These are phyloP conservation scores for Eupristina koningsbergeri DNA, from an alignment of 1,140 invertebrate genomes.

Conservation along the genomic window DNA sequence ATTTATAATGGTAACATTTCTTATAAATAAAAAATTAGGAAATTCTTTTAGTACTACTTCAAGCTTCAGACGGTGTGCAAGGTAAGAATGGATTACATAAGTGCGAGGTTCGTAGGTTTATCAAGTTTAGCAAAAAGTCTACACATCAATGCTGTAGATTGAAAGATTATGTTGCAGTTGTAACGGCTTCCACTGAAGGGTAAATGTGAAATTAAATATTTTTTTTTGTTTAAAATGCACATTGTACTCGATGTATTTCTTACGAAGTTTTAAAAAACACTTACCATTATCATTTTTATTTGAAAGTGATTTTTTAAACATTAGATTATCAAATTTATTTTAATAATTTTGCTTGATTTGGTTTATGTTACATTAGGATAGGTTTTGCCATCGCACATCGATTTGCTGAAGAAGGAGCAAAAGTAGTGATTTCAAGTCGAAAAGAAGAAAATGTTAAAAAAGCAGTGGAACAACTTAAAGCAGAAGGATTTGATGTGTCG, in stretches of 20 bases:
- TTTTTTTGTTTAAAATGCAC: too few relatives aligned
- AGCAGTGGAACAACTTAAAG: constrained; percentile 83
- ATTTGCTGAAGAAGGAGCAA: constrained; percentile 90
- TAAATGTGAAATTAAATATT: constrained; percentile 63
- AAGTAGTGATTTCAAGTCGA: constrained; percentile 92
- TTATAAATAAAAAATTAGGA: too few relatives aligned
- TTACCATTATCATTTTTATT: too few relatives aligned
- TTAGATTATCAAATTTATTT: too few relatives aligned
- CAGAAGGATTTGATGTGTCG: constrained; percentile 79
- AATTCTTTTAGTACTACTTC: too few relatives aligned
- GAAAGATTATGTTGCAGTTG: constrained; percentile 89
- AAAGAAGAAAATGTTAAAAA: constrained; percentile 89
- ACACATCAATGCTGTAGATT: constrained; percentile 70
- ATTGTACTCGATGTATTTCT: too few relatives aligned
- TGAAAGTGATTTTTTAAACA: too few relatives aligned
- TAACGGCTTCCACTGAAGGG: constrained; percentile 95
- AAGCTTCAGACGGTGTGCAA: too few relatives aligned
- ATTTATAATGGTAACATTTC: too few relatives aligned
- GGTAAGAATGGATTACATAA: too few relatives aligned
- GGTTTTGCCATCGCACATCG: constrained; percentile 92
- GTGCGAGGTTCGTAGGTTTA: constrained; percentile 18
- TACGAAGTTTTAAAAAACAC: too few relatives aligned
- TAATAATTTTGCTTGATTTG: neutral
- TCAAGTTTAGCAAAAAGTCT: neutral
- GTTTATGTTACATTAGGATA: constrained; percentile 80